Evolutionary conservation across 2,113 vertebrate genomes (phyloP).

Genomic region (Triplophysa dalaica): DNA sequence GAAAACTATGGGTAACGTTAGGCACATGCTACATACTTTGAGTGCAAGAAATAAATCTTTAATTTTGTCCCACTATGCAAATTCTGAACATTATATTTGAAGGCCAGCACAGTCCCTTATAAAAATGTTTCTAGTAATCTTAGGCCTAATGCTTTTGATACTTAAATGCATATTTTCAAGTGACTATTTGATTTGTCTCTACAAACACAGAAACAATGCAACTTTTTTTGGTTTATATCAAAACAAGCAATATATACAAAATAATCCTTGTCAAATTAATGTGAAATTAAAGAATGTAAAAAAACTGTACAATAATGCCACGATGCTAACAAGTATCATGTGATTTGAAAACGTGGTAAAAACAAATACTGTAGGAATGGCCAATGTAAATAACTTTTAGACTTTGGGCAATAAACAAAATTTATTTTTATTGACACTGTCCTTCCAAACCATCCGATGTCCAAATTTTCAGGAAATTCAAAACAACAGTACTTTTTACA

Average conservation of each 20-base stretch:
- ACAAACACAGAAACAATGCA: not conserved
- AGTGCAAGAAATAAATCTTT: not conserved
- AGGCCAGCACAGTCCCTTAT: not conserved
- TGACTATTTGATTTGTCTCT: not conserved
- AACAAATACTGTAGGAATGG: conserved; percentile 31
- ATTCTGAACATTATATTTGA: not conserved
- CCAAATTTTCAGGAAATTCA: no score
- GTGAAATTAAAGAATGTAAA: conserved; percentile 7
- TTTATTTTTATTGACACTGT: no score
- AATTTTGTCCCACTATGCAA: conserved; percentile 8
- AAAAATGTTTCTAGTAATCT: not conserved
- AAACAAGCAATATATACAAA: conserved; percentile 80
- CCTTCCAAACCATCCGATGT: no score
- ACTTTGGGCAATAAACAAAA: conserved; percentile 25
- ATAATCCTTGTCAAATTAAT: conserved; percentile 54
- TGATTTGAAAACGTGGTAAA: not conserved
- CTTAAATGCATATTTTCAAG: conserved; percentile 1
- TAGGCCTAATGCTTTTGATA: not conserved
- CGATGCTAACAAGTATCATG: not conserved
- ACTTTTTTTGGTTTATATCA: conserved; percentile 73
- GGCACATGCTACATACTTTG: not conserved
- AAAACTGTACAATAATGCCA: conserved; percentile 30
- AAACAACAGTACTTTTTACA: no score
- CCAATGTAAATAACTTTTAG: not conserved
- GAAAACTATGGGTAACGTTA: not conserved